These are phyloP conservation scores for Kryptolebias ocellatus DNA, from an alignment of 2,797 vertebrate species.

Conservation along the genomic window DNA sequence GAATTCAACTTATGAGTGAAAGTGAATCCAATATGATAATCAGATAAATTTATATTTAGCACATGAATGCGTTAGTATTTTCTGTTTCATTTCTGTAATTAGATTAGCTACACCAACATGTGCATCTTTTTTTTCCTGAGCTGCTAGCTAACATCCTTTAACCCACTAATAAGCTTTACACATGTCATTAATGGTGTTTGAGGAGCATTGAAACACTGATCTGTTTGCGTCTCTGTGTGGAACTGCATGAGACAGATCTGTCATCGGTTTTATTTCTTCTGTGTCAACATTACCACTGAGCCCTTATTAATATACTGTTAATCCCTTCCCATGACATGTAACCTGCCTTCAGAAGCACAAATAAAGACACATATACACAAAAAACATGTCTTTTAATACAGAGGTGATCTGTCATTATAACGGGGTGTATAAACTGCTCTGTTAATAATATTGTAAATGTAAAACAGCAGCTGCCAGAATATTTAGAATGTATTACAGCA, in stretches of 20 bases:
- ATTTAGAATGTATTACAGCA: background rate
- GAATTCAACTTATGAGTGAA: background rate
- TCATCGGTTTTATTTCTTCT: constrained; percentile 28
- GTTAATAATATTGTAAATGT: background rate
- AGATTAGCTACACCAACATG: constrained; percentile 51
- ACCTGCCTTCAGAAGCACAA: constrained; percentile 41
- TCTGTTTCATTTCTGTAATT: constrained; percentile 57
- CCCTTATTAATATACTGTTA: constrained; percentile 74
- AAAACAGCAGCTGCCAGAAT: background rate
- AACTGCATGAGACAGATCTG: constrained; percentile 43
- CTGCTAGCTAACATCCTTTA: constrained; percentile 74
- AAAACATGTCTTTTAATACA: constrained; percentile 28
- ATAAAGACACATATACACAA: background rate
- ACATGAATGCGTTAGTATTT: constrained; percentile 36
- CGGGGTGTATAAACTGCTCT: constrained; percentile 23
- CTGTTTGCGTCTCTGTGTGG: constrained; percentile 55
- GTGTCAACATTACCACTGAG: constrained; percentile 70
- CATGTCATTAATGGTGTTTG: constrained; percentile 73
- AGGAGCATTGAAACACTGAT: constrained; percentile 70
- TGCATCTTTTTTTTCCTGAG: constrained; percentile 50
- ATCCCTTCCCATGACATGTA: constrained; percentile 68
- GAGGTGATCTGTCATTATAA: constrained; percentile 45
- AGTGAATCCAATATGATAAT: constrained; percentile 6
- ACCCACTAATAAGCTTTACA: constrained; percentile 77
- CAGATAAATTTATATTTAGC: constrained; percentile 19